Conservation (phyloP, 2,888 invertebrate genomes). For the Deroplatys truncata region DNA sequence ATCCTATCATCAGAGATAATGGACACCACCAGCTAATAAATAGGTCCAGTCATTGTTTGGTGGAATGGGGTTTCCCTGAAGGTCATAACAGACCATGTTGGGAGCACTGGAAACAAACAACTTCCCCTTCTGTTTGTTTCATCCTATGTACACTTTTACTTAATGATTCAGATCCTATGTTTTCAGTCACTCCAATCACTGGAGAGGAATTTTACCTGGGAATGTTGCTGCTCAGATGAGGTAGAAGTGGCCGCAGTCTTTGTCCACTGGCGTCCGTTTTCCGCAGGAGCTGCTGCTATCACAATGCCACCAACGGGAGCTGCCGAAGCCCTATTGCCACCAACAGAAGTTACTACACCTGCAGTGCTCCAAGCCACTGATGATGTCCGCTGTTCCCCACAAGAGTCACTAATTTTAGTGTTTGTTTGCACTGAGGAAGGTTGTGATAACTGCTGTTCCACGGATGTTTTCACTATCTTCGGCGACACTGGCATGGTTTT, state of each 20-base stretch:
- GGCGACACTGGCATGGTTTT: constrained; percentile 74
- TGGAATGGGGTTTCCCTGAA: too few relatives aligned
- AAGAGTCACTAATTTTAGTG: not conserved
- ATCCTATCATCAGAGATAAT: too few relatives aligned
- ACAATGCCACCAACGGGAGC: constrained; percentile 9
- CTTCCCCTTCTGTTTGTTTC: too few relatives aligned
- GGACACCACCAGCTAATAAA: too few relatives aligned
- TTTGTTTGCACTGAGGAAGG: constrained; percentile 4
- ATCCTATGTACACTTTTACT: too few relatives aligned
- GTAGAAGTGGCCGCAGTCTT: constrained; percentile 8
- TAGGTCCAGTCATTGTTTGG: too few relatives aligned
- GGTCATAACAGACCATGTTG: too few relatives aligned
- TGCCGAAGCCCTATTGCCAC: not conserved
- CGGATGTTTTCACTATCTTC: constrained; percentile 40
- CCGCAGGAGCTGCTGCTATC: constrained; percentile 12
- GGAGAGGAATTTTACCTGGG: not conserved
- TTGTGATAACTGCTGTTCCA: constrained; percentile 18
- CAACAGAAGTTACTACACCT: constrained; percentile 23
- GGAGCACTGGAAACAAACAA: too few relatives aligned
- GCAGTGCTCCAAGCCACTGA: constrained; percentile 21
- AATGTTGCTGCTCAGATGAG: constrained; percentile 3
- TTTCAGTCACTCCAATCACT: too few relatives aligned
- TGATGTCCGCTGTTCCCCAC: not conserved
- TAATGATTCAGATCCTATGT: too few relatives aligned
- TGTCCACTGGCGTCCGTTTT: constrained; percentile 25